These are phyloP conservation scores for Scaptomyza hsui DNA, from an alignment of 1,140 invertebrate genomes.

Conservation along the genomic window DNA sequence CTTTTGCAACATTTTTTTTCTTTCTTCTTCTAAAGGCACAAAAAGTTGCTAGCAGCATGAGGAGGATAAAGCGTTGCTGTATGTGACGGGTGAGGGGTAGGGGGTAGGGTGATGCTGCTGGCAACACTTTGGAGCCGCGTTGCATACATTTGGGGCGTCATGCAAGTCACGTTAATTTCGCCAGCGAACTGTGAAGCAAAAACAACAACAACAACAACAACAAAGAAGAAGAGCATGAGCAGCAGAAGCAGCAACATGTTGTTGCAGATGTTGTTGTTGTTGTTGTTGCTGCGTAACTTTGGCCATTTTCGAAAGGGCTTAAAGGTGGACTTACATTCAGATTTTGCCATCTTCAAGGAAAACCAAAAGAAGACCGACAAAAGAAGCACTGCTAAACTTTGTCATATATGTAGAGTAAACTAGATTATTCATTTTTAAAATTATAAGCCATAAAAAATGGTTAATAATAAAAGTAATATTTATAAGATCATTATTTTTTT, in stretches of 20 bases:
- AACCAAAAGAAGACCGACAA: conserved; percentile 41
- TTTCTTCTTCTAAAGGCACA: conserved; percentile 51
- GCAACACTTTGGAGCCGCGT: conserved; percentile 74
- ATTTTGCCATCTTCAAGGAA: conserved; percentile 25
- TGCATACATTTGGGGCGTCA: conserved; percentile 75
- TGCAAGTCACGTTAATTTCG: conserved; percentile 79
- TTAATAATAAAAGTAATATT: no score
- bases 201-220: conserved; percentile 25
- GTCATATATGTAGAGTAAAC: no score
- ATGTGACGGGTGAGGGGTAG: background rate
- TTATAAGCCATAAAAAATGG: no score
- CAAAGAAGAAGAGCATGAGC: no score
- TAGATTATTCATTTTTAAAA: no score
- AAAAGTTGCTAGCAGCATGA: conserved; percentile 49
- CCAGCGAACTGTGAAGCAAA: conserved; percentile 72
- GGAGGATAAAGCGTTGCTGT: background rate
- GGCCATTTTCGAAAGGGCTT: conserved; percentile 66
- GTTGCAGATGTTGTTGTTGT: conserved; percentile 14
- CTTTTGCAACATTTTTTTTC: background rate
- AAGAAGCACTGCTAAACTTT: background rate
- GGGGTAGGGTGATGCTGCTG: conserved; percentile 37
- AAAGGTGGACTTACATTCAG: conserved; percentile 52
- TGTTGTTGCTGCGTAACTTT: conserved; percentile 45
- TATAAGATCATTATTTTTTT: no score
- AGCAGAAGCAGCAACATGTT: conserved; percentile 12